These are phyloP conservation scores for Cebidichthys violaceus DNA, from an alignment of 2,113 vertebrate genomes.

Conservation along the genomic window DNA sequence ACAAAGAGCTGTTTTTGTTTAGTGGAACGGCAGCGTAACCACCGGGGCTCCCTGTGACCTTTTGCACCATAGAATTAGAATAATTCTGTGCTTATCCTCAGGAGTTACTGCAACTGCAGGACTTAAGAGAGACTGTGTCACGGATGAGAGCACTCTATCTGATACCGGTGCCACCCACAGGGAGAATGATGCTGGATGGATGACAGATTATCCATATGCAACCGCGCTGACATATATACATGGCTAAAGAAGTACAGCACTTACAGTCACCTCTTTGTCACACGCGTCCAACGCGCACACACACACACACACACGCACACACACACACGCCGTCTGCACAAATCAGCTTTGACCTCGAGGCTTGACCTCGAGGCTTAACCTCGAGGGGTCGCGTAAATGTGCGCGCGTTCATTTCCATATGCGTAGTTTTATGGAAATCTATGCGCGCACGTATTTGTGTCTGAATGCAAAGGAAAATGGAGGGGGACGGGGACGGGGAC, in stretches of 20 bases:
- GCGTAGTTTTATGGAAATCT: slow-evolving; percentile 30
- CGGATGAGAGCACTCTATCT: slow-evolving; percentile 62
- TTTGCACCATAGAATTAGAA: slow-evolving; percentile 61
- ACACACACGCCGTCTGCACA: neutral
- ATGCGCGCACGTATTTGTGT: neutral
- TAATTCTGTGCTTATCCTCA: slow-evolving; percentile 60
- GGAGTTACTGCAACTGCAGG: slow-evolving; percentile 60
- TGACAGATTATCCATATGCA: slow-evolving; percentile 64
- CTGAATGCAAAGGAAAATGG: neutral
- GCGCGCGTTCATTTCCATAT: slow-evolving; percentile 3
- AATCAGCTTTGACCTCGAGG: slow-evolving; percentile 55
- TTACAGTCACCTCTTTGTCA: slow-evolving; percentile 41
- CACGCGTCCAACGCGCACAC: neutral
- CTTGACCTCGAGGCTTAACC: too few species aligned
- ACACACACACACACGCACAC: neutral
- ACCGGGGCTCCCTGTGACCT: slow-evolving; percentile 44
- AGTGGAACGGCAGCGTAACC: neutral
- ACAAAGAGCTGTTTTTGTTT: neutral
- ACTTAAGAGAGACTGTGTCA: slow-evolving; percentile 62
- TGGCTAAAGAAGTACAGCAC: slow-evolving; percentile 20
- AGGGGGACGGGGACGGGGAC: too few species aligned
- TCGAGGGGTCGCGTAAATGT: neutral
- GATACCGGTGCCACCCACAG: slow-evolving; percentile 42
- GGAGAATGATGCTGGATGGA: slow-evolving; percentile 36
- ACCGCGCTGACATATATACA: slow-evolving; percentile 44